Evolutionary conservation across 2,888 invertebrate species (phyloP).

Genomic region (Agonum fuliginosum): DNA sequence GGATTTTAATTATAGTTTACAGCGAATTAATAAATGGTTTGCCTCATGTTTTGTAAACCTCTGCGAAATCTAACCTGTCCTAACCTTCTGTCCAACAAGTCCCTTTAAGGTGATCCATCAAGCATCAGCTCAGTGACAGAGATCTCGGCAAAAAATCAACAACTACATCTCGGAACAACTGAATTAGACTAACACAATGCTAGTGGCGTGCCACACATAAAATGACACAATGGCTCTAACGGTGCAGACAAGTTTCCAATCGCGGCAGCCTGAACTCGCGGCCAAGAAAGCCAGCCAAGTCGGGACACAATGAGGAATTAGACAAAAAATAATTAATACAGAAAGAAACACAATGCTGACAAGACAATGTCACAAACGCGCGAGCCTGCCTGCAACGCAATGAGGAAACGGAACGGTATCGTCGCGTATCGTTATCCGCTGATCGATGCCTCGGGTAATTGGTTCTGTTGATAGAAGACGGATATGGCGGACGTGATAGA

Average conservation of each 20-base stretch:
- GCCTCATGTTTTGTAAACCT: too few species aligned
- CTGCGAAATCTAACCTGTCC: too few species aligned
- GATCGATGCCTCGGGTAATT: slow-evolving; percentile 34
- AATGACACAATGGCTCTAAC: slow-evolving; percentile 53
- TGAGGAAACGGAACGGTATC: slow-evolving; percentile 36
- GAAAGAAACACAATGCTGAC: slow-evolving; percentile 50
- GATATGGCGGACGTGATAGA: slow-evolving; percentile 14
- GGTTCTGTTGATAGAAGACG: slow-evolving; percentile 35
- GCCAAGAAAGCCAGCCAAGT: neutral
- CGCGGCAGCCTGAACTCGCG: slow-evolving; percentile 6
- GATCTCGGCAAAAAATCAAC: neutral
- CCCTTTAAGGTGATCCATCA: neutral
- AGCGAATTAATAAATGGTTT: too few species aligned
- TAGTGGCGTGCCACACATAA: slow-evolving; percentile 48
- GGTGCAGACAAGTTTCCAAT: slow-evolving; percentile 55
- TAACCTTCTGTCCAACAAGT: too few species aligned
- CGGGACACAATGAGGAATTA: slow-evolving; percentile 41
- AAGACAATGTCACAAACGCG: slow-evolving; percentile 43
- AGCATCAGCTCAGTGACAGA: slow-evolving; percentile 5
- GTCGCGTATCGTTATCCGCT: slow-evolving; percentile 21
- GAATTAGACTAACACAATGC: slow-evolving; percentile 52
- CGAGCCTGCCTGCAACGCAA: slow-evolving; percentile 11
- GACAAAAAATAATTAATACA: slow-evolving; percentile 57
- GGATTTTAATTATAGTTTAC: too few species aligned
- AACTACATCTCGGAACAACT: slow-evolving; percentile 47